Evolutionary conservation across 2,797 vertebrate species (phyloP), one percentile per base, ranked within the genome.

Genomic region (Dermochelys coriacea): DNA sequence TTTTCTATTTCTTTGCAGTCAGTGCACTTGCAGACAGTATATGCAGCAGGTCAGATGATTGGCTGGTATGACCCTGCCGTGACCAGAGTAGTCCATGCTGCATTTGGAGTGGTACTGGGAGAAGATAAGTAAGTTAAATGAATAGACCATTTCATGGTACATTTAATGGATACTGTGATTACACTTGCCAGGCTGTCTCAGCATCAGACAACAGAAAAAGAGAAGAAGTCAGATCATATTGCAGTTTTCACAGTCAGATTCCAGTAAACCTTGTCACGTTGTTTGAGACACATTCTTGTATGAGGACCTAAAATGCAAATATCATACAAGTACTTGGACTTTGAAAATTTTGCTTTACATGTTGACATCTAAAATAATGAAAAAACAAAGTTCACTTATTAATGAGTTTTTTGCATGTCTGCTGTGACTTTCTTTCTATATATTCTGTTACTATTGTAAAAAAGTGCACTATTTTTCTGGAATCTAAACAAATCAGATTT

Each of bases 11-110:
- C 55, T 96, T 89, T 96, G 34, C 92, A 99, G 99, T 97, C 97
- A 5, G 96, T 98, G 19, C 99, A 99, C 97, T 99, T 99, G 31
- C 99, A 99, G 96, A 82, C 99, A n/a, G 34, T 99, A 89, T 99
- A 99, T 93, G 98, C 99, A 50, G 99, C 99, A 27, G 99, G 97
- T 71, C 99, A 98, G 90, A 98, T 99, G 99, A 98, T 99, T 0
- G 99, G 99, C 92, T 99, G 99, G 99, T 99, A 99, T 75, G 97
- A 99, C 93, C 99, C 99, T 54, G 98, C 98, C 95, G 98, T 99
- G 79, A 99, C 98, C 87, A 98, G 99, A 84, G 98, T 99, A 95
- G 98, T 98, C 89, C 99, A 99, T 25, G 99, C 99, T 0, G 99
- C 99, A 0, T 99, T 99, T 1, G 99, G 99, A 55, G 99, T 99